Conservation (phyloP, 2,113 vertebrate species). For the human region GRCh38 chr7:156301001-156301500, state of each 20-base stretch:
- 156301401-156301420: not conserved
- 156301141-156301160: not conserved
- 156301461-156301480: not conserved
- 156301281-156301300: not conserved
- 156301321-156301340: not conserved
- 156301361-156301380: not conserved
- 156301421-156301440: too few relatives aligned
- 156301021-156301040: too few relatives aligned
- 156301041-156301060: not conserved
- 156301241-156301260: not conserved
- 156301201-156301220: not conserved
- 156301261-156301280: not conserved
- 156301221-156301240: not conserved
- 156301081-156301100: not conserved
- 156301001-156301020: too few relatives aligned
- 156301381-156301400: too few relatives aligned
- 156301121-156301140: not conserved
- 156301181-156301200: not conserved
- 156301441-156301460: too few relatives aligned
- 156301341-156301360: not conserved
- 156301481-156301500: not conserved
- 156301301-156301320: not conserved
- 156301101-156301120: not conserved
- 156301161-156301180: too few relatives aligned
- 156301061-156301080: not conserved